A percentile compares a stretch with the other conserved stretches of the same genome.
Conservation (phyloP, 2,888 invertebrate genomes). For the Ophion ellenae region DNA sequence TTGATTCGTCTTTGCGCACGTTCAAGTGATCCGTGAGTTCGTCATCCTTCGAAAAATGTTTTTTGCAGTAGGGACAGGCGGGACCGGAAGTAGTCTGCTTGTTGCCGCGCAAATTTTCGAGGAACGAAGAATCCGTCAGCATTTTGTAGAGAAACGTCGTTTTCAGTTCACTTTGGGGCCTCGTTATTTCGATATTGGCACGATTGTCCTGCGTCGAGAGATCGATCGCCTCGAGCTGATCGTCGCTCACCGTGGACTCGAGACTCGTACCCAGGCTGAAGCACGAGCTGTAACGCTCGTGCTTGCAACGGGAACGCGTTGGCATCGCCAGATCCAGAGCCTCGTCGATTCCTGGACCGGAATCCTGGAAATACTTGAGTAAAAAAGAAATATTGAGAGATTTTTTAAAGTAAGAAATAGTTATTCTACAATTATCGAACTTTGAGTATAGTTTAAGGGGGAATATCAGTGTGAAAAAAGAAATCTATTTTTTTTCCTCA, state of each 20-base stretch:
- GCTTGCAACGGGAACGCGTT: slow-evolving; percentile 59
- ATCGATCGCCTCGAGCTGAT: slow-evolving; percentile 70
- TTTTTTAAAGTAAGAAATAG: too few relatives aligned
- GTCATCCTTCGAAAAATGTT: slow-evolving; percentile 72
- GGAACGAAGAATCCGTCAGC: slow-evolving; percentile 79
- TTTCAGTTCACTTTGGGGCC: slow-evolving; percentile 69
- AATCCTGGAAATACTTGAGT: slow-evolving; percentile 23
- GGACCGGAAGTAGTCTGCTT: slow-evolving; percentile 55
- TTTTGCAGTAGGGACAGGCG: slow-evolving; percentile 77
- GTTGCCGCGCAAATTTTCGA: slow-evolving; percentile 69
- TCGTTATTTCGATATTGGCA: background rate
- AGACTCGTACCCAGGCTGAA: slow-evolving; percentile 43
- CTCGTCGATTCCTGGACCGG: slow-evolving; percentile 49
- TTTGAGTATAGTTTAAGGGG: too few relatives aligned
- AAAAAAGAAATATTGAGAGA: background rate
- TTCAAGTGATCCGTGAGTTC: slow-evolving; percentile 76
- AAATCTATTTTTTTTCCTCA: too few relatives aligned
- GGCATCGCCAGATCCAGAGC: slow-evolving; percentile 65
- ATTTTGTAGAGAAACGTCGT: slow-evolving; percentile 79
- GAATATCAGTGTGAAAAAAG: too few relatives aligned
- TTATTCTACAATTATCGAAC: too few relatives aligned
- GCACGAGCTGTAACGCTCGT: slow-evolving; percentile 57
- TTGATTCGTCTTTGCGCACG: slow-evolving; percentile 72
- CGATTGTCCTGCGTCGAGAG: slow-evolving; percentile 70
- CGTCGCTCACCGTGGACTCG: slow-evolving; percentile 28